A percentile compares a stretch with the other conserved stretches of the same genome.
Conservation (phyloP, 1,140 invertebrate genomes). For the Mesaphorura yosii region DNA sequence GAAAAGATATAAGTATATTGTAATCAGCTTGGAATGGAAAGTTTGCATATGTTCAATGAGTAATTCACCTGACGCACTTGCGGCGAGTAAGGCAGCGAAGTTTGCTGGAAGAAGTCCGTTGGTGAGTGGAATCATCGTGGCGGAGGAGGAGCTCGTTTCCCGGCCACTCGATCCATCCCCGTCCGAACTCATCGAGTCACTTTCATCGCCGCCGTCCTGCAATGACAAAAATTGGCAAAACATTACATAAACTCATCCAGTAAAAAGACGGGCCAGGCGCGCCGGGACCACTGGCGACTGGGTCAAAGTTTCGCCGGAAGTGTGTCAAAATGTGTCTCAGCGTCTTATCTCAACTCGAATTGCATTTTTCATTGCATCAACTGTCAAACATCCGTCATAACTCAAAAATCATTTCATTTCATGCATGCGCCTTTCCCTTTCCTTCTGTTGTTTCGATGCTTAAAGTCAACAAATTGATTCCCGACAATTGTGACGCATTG, state of each 20-base stretch:
- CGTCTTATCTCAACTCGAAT: too few species aligned
- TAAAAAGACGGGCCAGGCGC: too few species aligned
- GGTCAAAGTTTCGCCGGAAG: too few species aligned
- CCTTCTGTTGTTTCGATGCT: too few species aligned
- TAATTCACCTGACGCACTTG: slow-evolving; percentile 21
- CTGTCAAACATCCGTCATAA: too few species aligned
- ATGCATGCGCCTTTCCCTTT: too few species aligned
- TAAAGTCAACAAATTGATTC: too few species aligned
- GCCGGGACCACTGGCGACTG: too few species aligned
- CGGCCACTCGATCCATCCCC: slow-evolving; percentile 23
- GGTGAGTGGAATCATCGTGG: slow-evolving; percentile 19
- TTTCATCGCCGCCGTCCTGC: slow-evolving; percentile 27
- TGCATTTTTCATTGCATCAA: too few species aligned
- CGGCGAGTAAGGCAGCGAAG: slow-evolving; percentile 24
- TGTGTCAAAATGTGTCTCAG: too few species aligned
- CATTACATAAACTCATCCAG: not conserved
- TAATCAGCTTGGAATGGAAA: not conserved
- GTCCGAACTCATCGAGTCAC: slow-evolving; percentile 26
- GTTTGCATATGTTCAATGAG: not conserved
- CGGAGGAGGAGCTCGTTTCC: slow-evolving; percentile 23
- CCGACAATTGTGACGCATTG: too few species aligned
- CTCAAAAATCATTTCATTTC: too few species aligned
- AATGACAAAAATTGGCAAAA: slow-evolving; percentile 2
- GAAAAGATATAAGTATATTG: not conserved
- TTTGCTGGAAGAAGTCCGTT: slow-evolving; percentile 25